Percentiles rank a stretch among this genome's conserved stretches.
phyloP scores from a whole-genome alignment of 2,888 invertebrate genomes.

The Lasioglossum malachurum region DNA sequence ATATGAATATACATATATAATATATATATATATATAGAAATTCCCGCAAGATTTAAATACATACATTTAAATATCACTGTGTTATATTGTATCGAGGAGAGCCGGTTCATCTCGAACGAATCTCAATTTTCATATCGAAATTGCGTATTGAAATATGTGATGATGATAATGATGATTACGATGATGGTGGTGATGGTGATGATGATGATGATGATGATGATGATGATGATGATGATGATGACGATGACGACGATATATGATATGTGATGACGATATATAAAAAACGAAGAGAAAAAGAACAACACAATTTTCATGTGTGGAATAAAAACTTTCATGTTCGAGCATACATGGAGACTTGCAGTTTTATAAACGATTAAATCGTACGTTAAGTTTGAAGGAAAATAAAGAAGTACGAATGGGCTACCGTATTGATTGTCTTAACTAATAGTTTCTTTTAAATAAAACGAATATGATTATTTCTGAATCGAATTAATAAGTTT shows the following conservation, averaged over 20 bases:
- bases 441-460: conserved; percentile 30
- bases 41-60: conserved; percentile 24
- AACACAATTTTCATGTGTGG: conserved; percentile 6
- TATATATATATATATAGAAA: conserved; percentile 9
- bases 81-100: conserved; percentile 4
- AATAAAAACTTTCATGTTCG: conserved; percentile 26
- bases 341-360: conserved; percentile 27
- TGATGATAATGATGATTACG: neutral
- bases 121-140: conserved; percentile 29
- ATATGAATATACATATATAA: neutral
- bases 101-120: conserved; percentile 6
- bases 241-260: conserved; percentile 5
- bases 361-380: conserved; percentile 41
- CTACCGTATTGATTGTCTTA: neutral
- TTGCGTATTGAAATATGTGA: conserved; percentile 25
- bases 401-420: neutral
- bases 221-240: neutral
- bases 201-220: neutral
- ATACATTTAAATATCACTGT: conserved; percentile 19
- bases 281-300: conserved; percentile 6
- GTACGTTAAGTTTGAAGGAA: conserved; percentile 50
- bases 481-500: neutral
- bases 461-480: conserved; percentile 29
- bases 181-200: neutral
- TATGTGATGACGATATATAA: neutral